phyloP scores from a whole-genome alignment of 2,888 invertebrate genomes.

The Cenopis cana region DNA sequence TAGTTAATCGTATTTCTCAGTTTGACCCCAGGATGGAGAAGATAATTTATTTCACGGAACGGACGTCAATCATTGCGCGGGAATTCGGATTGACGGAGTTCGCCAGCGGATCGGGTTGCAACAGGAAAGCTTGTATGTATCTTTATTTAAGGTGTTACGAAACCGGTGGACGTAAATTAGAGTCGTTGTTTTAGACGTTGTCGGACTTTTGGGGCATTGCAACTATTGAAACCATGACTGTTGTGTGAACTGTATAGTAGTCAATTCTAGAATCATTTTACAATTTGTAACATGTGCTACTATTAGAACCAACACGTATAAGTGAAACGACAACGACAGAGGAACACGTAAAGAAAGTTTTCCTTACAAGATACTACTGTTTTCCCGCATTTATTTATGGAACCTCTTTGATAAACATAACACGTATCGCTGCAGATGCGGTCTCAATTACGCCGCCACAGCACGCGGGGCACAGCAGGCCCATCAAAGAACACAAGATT shows the following conservation, averaged over 20 bases:
- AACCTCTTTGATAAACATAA: slow-evolving; percentile 42
- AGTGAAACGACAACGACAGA: background rate
- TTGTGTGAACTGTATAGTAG: background rate
- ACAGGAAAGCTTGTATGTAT: slow-evolving; percentile 60
- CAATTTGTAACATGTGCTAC: background rate
- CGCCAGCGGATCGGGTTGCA: slow-evolving; percentile 57
- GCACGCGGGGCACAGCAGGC: slow-evolving; percentile 37
- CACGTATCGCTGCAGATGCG: slow-evolving; percentile 53
- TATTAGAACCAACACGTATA: no score
- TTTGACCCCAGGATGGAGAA: slow-evolving; percentile 62
- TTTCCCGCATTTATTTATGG: slow-evolving; percentile 30
- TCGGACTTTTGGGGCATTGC: slow-evolving; percentile 6
- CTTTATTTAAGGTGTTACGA: slow-evolving; percentile 54
- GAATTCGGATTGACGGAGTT: slow-evolving; percentile 58
- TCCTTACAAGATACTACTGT: slow-evolving; percentile 22
- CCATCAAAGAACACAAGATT: slow-evolving; percentile 48
- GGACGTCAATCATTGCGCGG: slow-evolving; percentile 64
- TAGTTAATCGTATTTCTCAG: slow-evolving; percentile 68
- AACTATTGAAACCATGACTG: background rate
- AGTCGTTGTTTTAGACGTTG: slow-evolving; percentile 13
- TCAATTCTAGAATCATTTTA: background rate
- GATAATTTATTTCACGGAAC: slow-evolving; percentile 65
- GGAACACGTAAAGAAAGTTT: slow-evolving; percentile 26
- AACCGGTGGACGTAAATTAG: slow-evolving; percentile 45
- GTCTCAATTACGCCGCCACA: slow-evolving; percentile 52